Evolutionary conservation across 2,797 vertebrate species (phyloP), one percentile per base, ranked within the genome.

Genomic region (Gymnocypris eckloni): DNA sequence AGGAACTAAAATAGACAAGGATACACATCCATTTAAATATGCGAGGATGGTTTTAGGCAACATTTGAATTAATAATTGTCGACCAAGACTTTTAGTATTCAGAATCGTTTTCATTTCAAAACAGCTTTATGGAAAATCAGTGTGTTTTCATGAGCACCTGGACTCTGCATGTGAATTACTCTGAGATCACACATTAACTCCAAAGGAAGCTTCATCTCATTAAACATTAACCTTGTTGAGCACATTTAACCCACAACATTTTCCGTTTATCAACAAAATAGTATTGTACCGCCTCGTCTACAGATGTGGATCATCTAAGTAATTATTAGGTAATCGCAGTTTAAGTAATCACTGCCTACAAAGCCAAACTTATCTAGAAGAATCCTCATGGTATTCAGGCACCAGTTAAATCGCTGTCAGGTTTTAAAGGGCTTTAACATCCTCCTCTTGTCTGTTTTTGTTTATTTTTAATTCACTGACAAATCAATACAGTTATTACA

Each of bases 141-240:
- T 82, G 25, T 22, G n/a, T 73, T 72, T 25, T 59, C 52, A 72
- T 28, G 11, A 61, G 50, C 18, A 12, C 67, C 25, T 11, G 25
- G 20, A 52, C n/a, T 54, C 28, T n/a, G 22, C 33, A 83, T 22
- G 66, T 73, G 25, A 67, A 54, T 61, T 72, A 81, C 39, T 69
- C 11, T 59, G 39, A 71, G 54, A 41, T 88, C 54, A 56, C 43
- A 72, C 16, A 82, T 88, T 82, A 79, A 86, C 87, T 84, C 39
- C 48, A 45, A 84, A 76, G 15, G 48, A 78, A 73, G 82, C 43
- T 33, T 48, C 2, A 3, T 16, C 18, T 61, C n/a, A 28, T 85
- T 78, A 81, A 79, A 85, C 64, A 78, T 85, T 87, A 88, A 83
- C 89, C n/a, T 43, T 81, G 20, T 77, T 25, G 52, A 82, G 82